Base-by-base conservation (phyloP, 92 coral and sea anemone species). In the Palythoa grandiflora region DNA sequence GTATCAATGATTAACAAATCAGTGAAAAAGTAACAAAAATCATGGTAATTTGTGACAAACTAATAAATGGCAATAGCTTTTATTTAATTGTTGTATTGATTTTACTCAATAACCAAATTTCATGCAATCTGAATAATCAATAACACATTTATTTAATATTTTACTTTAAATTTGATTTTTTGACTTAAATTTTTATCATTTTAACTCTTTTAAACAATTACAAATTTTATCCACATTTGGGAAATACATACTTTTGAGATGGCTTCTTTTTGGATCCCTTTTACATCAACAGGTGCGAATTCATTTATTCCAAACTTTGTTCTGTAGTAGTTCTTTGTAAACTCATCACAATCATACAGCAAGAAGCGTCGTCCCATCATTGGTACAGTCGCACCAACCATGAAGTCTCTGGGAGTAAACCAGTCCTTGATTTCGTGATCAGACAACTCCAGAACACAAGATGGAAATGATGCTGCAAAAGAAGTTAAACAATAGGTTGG, bases 401-500 rank as follows among this genome's bases (percentile, higher is more conserved):
- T 95, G 57, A 97, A 94, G 90, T 95, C 98, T 3, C 95, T 92
- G 13, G 99, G 99, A 12, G 95, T 92, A 79, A 97, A 97, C 99
- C 99, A 97, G 85, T 97, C 96, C 72, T 93, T 95, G 89, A 97
- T 95, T 86, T 97, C 99, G 60, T 95, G 97, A 66, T 97, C 98
- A 5, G 99, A 95, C 71, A 97, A 73, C 85, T 97, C 99, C 90
- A 97, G 87, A 40, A 97, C 98, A 84, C 95, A 93, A 0, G 97
- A 93, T 12, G 99, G 98, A 63, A 97, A 97, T 35, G 99, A 97
- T 15, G 99, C 98, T 97, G 88, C 28, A 40, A 78, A 70, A 38
- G 36, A 4, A 9, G 47, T 11, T 15, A 17, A 17, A 3, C 35
- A 65, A 3, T 6, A 65, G 71, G 28, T 20, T 65, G 1, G 19